A percentile compares a stretch with the other conserved stretches of the same genome.
These are phyloP conservation scores for Anastrepha obliqua DNA, from an alignment of 1,140 invertebrate species.

Conservation along the genomic window DNA sequence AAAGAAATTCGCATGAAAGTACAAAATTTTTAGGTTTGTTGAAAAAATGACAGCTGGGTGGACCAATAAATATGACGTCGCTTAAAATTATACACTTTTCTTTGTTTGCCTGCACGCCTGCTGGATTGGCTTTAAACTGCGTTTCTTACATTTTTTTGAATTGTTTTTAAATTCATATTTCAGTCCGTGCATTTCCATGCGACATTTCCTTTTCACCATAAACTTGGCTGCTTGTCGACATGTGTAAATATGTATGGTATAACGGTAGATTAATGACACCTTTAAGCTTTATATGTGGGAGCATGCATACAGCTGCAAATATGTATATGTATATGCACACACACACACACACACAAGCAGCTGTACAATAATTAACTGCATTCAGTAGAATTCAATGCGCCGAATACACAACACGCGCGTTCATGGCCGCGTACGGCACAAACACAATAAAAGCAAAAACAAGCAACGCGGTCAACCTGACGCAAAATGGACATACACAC, in stretches of 20 bases:
- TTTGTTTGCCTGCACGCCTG: no score
- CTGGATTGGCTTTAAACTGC: neutral
- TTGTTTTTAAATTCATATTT: no score
- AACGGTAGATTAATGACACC: neutral
- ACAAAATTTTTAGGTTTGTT: no score
- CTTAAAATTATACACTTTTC: no score
- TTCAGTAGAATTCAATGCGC: constrained; percentile 28
- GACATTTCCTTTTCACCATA: neutral
- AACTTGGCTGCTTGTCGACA: neutral
- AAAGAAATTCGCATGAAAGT: no score
- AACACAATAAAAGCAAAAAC: constrained; percentile 35
- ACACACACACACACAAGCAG: neutral
- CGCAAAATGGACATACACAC: neutral
- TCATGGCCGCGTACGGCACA: constrained; percentile 13
- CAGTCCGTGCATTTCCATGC: neutral
- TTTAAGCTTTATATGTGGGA: neutral
- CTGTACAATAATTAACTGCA: constrained; percentile 38
- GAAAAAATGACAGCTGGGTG: no score
- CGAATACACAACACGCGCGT: constrained; percentile 6
- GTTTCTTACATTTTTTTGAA: neutral
- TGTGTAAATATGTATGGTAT: no score
- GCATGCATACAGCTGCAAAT: neutral
- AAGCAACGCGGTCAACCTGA: constrained; percentile 39
- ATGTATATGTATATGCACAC: neutral
- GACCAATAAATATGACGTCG: no score